These are phyloP conservation scores for Ferrisia virgata DNA, from an alignment of 2,888 invertebrate species.

Conservation along the genomic window DNA sequence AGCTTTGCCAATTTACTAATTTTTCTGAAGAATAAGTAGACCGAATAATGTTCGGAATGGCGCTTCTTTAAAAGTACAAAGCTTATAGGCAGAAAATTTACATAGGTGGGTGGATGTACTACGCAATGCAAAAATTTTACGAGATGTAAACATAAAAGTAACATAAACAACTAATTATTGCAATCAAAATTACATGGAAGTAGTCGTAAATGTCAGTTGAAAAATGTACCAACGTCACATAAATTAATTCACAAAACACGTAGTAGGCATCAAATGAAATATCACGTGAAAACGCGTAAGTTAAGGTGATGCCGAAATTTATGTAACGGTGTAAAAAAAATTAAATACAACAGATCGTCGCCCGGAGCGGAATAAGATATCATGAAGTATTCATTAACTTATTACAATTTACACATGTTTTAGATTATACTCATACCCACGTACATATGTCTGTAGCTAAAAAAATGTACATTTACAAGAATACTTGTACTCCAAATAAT, in stretches of 20 bases:
- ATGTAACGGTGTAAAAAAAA: background rate
- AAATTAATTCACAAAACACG: background rate
- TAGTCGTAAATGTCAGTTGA: background rate
- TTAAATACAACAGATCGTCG: too few relatives aligned
- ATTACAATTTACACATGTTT: background rate
- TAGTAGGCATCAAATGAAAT: background rate
- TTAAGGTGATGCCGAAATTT: background rate
- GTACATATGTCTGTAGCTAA: background rate
- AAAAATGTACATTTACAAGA: too few relatives aligned
- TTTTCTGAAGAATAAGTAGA: background rate
- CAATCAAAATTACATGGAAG: background rate
- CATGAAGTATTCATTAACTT: background rate
- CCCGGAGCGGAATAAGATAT: background rate
- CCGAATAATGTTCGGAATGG: background rate
- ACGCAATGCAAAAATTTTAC: slow-evolving; percentile 15
- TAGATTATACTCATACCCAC: background rate
- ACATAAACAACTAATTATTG: slow-evolving; percentile 19
- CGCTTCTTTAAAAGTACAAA: background rate
- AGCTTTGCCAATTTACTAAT: background rate
- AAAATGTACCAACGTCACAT: background rate
- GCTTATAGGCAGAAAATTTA: background rate
- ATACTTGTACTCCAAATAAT: background rate
- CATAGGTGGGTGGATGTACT: background rate
- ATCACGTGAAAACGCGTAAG: background rate
- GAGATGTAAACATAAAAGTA: slow-evolving; percentile 4